Evolutionary conservation across 2,797 vertebrate species (phyloP).

Genomic region (Dallia pectoralis): DNA sequence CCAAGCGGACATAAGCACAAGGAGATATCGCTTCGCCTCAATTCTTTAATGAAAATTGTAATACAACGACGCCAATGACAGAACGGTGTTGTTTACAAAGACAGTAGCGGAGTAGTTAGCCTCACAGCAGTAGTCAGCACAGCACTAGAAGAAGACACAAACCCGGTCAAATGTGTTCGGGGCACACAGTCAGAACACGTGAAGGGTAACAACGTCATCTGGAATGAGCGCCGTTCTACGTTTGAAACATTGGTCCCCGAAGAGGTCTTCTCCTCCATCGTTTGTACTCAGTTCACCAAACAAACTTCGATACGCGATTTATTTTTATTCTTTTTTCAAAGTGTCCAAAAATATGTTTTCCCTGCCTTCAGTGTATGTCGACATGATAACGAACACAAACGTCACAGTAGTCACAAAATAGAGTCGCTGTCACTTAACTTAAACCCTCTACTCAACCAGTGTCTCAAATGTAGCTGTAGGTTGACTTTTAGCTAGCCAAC

Average conservation of each 20-base stretch:
- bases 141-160: constrained; percentile 33
- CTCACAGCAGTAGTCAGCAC: constrained; percentile 54
- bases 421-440: constrained; percentile 2
- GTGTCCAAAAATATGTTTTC: constrained; percentile 35
- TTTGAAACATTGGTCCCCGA: constrained; percentile 73
- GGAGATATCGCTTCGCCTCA: constrained; percentile 56
- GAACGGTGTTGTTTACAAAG: constrained; percentile 67
- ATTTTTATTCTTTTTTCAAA: constrained; percentile 21
- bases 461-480: background rate
- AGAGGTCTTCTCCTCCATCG: constrained; percentile 58
- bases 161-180: constrained; percentile 36
- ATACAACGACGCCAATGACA: constrained; percentile 62
- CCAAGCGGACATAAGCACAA: constrained; percentile 16
- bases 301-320: constrained; percentile 5
- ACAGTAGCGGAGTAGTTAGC: constrained; percentile 48
- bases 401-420: constrained; percentile 47
- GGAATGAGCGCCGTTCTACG: constrained; percentile 48
- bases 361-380: constrained; percentile 56
- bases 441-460: constrained; percentile 13
- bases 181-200: constrained; percentile 44
- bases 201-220: constrained; percentile 35
- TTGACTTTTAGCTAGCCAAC: no score
- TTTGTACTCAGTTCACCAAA: constrained; percentile 51
- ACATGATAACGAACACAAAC: constrained; percentile 38
- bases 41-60: constrained; percentile 73